A percentile compares a stretch with the other conserved stretches of the same genome.
phyloP scores from a whole-genome alignment of 2,888 invertebrate genomes.

The Cataglyphis cursor region DNA sequence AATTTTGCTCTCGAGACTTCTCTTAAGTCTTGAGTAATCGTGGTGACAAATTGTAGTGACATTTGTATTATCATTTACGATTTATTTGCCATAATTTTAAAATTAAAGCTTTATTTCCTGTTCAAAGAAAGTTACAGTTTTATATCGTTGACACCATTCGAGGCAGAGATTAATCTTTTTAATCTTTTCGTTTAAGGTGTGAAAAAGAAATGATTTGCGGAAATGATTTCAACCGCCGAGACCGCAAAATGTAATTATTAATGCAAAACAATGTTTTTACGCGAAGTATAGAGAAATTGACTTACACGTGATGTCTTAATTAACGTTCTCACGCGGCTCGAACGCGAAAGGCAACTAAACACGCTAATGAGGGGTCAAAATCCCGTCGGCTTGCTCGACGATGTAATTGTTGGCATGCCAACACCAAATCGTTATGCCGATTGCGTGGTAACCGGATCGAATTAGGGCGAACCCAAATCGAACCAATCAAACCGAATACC shows the following conservation, averaged over 20 bases:
- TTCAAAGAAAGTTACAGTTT: not conserved
- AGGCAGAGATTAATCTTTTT: too few species aligned
- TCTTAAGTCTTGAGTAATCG: not conserved
- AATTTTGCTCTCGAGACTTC: not conserved
- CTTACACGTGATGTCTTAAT: not conserved
- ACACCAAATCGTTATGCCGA: constrained; percentile 69
- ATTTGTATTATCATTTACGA: not conserved
- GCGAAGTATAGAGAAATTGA: not conserved
- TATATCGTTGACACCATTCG: not conserved
- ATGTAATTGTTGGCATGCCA: constrained; percentile 46
- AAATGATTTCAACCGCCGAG: not conserved
- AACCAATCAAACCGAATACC: constrained; percentile 77
- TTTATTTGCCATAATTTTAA: not conserved
- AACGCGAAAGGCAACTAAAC: not conserved
- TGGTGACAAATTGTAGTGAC: not conserved
- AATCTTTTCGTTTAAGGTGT: not conserved
- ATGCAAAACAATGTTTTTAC: not conserved
- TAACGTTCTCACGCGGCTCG: not conserved
- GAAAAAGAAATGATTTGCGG: not conserved
- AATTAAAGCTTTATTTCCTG: not conserved
- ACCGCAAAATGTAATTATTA: not conserved
- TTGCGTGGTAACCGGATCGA: constrained; percentile 75
- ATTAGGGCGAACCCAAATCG: constrained; percentile 81
- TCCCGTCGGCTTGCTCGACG: constrained; percentile 42
- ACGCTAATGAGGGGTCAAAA: constrained; percentile 32